Percentiles rank a stretch among this genome's conserved stretches.
Evolutionary conservation across 1,140 invertebrate genomes (phyloP).

Genomic region (Helicoverpa armigera): DNA sequence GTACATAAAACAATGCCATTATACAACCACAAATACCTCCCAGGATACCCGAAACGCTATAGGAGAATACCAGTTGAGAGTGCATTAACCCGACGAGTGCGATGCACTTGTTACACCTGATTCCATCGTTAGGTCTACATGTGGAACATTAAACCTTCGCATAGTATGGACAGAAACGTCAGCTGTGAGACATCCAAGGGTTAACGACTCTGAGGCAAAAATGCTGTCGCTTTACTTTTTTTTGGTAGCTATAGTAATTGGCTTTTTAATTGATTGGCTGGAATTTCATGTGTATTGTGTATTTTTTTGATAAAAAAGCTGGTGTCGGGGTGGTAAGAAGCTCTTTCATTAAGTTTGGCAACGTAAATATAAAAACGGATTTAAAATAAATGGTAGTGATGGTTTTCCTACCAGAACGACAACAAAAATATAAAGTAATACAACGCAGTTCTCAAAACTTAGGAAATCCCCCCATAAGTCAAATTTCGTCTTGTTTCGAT

Average conservation of each 20-base stretch:
- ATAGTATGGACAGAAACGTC: conserved; percentile 31
- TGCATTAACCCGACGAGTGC: conserved; percentile 56
- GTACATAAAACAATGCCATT: not conserved
- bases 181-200: conserved; percentile 17
- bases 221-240: conserved; percentile 5
- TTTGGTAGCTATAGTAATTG: not conserved
- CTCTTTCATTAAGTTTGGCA: too few species aligned
- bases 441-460: too few species aligned
- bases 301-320: too few species aligned
- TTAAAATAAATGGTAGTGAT: too few species aligned
- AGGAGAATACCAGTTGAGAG: conserved; percentile 49
- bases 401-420: too few species aligned
- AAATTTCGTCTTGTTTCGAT: too few species aligned
- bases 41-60: conserved; percentile 44
- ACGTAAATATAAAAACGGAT: not conserved
- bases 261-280: not conserved
- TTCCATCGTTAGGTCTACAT: conserved; percentile 45
- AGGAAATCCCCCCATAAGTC: too few species aligned
- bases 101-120: conserved; percentile 55
- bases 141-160: conserved; percentile 45
- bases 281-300: not conserved
- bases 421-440: too few species aligned
- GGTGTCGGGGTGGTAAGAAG: too few species aligned
- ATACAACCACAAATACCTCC: conserved; percentile 6
- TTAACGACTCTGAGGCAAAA: conserved; percentile 25